Base-by-base conservation (phyloP, 2,888 invertebrate genomes). In the Malachius bipustulatus region DNA sequence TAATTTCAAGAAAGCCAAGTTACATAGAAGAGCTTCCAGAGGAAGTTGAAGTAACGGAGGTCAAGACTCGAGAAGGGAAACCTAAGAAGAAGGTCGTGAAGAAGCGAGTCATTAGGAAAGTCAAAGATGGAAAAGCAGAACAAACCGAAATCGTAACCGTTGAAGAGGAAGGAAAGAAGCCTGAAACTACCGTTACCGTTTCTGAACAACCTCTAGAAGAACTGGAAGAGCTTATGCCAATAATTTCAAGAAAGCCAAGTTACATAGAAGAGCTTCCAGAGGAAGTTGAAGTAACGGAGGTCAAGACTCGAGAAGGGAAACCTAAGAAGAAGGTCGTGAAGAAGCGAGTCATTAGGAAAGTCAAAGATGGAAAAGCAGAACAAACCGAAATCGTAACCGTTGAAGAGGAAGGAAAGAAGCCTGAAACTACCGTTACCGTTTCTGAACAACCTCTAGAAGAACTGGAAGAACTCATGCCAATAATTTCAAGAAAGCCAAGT, bases 101-200 rank as follows among this genome's bases (percentile, higher is more conserved):
- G 26, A 65, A 59, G 30, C 55, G 64, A 26, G 45, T 59, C 0
- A 60, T 64, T 29, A 65, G 57, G 36, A 65, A 65, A 43, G 60
- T 57, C 3, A 60, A 47, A 42, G 63, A 56, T 37, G 48, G 53
- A 30, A 59, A 55, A 45, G 55, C 63, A 27, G 64, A 67, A 43
- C 43, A 60, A 9, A 63, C 60, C 1, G 58, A 59, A 54, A 62
- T 62, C 16, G 48, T 51, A 26, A 65, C 64, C n/a, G 50, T 63
- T 15, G 58, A 58, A 47, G 57, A 63, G 47, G 64, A 65, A 35
- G 63, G 62, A 13, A 53, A 58, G 36, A 52, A 62, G 34, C 68
- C 68, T 0, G 49, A 61, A 26, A 59, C 49, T 36, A 56, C 60
- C 30, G 53, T 59, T n/a, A 48, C 48, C 28, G 52, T 59, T 9